phyloP scores from a whole-genome alignment of 2,888 invertebrate genomes.

The Eutolmus rufibarbis region DNA sequence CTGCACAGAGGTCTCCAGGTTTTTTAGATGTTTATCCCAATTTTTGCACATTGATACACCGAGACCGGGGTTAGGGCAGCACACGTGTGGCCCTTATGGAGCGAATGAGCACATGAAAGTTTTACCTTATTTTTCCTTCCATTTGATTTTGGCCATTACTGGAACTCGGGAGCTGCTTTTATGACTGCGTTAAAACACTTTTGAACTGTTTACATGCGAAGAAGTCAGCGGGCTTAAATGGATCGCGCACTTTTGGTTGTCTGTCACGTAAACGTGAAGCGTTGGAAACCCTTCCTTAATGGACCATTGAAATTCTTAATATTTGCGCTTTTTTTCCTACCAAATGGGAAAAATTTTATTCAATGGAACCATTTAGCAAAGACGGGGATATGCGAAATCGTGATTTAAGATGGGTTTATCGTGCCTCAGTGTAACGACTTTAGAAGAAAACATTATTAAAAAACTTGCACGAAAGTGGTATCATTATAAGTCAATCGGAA shows the following conservation, averaged over 20 bases:
- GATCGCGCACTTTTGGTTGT: background rate
- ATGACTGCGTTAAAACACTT: slow-evolving; percentile 10
- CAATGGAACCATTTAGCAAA: background rate
- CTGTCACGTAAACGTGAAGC: slow-evolving; percentile 1
- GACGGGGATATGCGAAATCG: background rate
- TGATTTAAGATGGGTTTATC: background rate
- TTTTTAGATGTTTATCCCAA: background rate
- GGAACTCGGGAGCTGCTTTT: background rate
- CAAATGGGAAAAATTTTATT: background rate
- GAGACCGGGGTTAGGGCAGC: background rate
- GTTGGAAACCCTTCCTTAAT: background rate
- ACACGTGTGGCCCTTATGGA: background rate
- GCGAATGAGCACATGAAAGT: background rate
- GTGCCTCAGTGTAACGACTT: background rate
- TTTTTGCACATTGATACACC: slow-evolving; percentile 5
- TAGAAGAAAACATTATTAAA: background rate
- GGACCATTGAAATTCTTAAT: slow-evolving; percentile 18
- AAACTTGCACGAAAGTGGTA: background rate
- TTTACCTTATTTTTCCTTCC: slow-evolving; percentile 21
- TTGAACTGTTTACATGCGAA: background rate
- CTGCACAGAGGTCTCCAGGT: background rate
- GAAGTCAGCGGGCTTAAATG: background rate
- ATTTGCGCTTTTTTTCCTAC: background rate
- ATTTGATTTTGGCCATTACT: slow-evolving; percentile 21
- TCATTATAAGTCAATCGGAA: background rate